Base-by-base conservation (phyloP, 92 coral and sea anemone genomes). In the Ricordea florida region DNA sequence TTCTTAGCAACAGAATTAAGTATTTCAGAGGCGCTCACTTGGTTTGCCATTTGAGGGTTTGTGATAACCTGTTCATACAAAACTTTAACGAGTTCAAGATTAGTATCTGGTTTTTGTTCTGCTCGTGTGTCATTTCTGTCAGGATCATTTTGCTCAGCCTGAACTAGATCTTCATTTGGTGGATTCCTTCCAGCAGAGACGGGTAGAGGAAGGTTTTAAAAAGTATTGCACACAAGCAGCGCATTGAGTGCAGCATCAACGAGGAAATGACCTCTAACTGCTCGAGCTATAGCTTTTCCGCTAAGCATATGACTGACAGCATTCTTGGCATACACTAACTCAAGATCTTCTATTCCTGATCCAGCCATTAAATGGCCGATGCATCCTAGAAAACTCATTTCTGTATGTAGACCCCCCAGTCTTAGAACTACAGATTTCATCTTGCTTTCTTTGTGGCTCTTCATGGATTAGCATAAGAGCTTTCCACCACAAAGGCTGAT, bases 401-500 rank as follows among this genome's bases (percentile, higher is more conserved):
- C 61, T 21, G 16, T 67, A 44, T 67, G 75, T 7, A 67, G 59
- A 29, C 75, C 75, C 3, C 61, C 75, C 1, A 67, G 44, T 42
- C 75, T 23, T 13, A 67, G 43, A 31, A 67, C 75, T 1, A 67
- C 27, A 13, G 60, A 46, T 48, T 46, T 67, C 1, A 45, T 15
- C 7, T 18, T 27, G 15, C 40, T 67, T 2, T 67, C 43, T n/a
- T 62, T 53, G 56, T 17, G 86, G 78, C 68, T 86, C 83, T 41
- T 47, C 64, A 26, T 40, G 29, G 26, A 72, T 32, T 20, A 86
- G 45, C 49, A 34, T 48, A 1, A 51, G 60, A 34, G 91, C 75
- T 63, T 86, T 80, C 86, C 78, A 79, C 83, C 82, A 79, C 5
- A 86, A 42, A 25, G 91, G 91, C 62, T 85, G 90, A 37, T 85